Evolutionary conservation across 2,888 invertebrate genomes (phyloP).

Genomic region (Pyrrhia umbra): DNA sequence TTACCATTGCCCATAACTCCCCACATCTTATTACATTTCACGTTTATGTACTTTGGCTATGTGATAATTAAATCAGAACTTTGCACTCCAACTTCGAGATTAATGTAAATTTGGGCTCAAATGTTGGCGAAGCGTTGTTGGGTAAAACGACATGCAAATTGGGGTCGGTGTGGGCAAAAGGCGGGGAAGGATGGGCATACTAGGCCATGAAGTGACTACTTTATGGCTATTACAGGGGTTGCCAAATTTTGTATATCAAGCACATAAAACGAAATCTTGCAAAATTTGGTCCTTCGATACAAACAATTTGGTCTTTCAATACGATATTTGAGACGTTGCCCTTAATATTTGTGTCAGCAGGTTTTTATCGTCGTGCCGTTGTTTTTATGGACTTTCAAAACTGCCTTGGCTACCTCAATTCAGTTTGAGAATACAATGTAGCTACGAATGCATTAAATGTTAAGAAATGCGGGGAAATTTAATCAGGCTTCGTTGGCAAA

Average conservation of each 20-base stretch:
- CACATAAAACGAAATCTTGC: conserved; percentile 36
- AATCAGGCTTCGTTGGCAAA: conserved; percentile 12
- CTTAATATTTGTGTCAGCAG: conserved; percentile 25
- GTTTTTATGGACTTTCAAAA: conserved; percentile 28
- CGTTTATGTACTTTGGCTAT: conserved; percentile 20
- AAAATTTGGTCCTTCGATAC: conserved; percentile 22
- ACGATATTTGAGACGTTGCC: conserved; percentile 15
- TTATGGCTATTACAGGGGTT: conserved; percentile 20
- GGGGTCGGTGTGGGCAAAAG: conserved; percentile 28
- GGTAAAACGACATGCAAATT: conserved; percentile 52
- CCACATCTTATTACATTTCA: conserved; percentile 28
- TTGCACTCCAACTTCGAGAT: conserved; percentile 19
- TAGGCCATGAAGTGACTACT: conserved; percentile 30
- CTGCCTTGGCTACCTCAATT: background rate
- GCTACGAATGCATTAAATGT: conserved; percentile 11
- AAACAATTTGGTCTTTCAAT: conserved; percentile 20
- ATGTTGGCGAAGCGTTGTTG: conserved; percentile 13
- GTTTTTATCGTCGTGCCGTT: conserved; percentile 21
- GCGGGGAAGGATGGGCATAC: conserved; percentile 36
- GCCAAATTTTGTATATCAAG: conserved; percentile 30
- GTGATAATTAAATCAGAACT: conserved; percentile 54
- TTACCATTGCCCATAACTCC: conserved; percentile 19
- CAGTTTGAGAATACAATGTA: conserved; percentile 22
- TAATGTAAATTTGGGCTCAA: conserved; percentile 47
- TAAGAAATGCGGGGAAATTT: conserved; percentile 30